Evolutionary conservation across 2,888 invertebrate species (phyloP).

Genomic region (Mesorhabditis spiculigera): DNA sequence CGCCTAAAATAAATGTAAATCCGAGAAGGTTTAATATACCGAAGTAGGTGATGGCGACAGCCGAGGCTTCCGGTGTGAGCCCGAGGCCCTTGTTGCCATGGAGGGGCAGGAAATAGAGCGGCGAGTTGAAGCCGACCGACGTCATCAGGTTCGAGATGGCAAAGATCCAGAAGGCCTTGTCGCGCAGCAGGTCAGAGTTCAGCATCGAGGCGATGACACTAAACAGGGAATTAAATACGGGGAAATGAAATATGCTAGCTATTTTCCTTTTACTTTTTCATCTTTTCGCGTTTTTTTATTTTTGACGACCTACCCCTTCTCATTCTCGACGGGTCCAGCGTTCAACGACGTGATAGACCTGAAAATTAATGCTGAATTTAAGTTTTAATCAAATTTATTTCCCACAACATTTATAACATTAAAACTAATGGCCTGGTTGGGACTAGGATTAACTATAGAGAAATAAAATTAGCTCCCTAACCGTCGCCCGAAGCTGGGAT

Average conservation of each 20-base stretch:
- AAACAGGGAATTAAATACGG: conserved; percentile 11
- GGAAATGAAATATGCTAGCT: background rate
- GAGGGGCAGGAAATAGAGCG: conserved; percentile 73
- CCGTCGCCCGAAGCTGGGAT: too few species aligned
- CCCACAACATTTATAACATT: too few species aligned
- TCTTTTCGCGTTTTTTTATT: too few species aligned
- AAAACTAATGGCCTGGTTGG: too few species aligned
- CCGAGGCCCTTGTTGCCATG: conserved; percentile 33
- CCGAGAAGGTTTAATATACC: conserved; percentile 19
- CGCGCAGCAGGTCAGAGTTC: conserved; percentile 77
- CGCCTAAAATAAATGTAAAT: conserved; percentile 64
- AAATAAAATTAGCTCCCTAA: too few species aligned
- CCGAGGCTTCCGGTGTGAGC: conserved; percentile 29
- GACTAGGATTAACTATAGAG: too few species aligned
- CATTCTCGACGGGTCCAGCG: too few species aligned
- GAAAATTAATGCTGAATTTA: too few species aligned
- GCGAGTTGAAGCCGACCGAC: conserved; percentile 88
- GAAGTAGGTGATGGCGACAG: conserved; percentile 41
- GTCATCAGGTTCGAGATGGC: conserved; percentile 89
- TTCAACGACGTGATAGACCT: too few species aligned
- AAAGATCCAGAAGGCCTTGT: conserved; percentile 83
- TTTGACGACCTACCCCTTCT: too few species aligned
- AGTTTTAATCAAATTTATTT: too few species aligned
- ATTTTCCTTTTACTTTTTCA: too few species aligned
- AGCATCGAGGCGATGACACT: conserved; percentile 68